Evolutionary conservation across 2,797 vertebrate genomes (phyloP).

Genomic region (Jordanella pulchra): DNA sequence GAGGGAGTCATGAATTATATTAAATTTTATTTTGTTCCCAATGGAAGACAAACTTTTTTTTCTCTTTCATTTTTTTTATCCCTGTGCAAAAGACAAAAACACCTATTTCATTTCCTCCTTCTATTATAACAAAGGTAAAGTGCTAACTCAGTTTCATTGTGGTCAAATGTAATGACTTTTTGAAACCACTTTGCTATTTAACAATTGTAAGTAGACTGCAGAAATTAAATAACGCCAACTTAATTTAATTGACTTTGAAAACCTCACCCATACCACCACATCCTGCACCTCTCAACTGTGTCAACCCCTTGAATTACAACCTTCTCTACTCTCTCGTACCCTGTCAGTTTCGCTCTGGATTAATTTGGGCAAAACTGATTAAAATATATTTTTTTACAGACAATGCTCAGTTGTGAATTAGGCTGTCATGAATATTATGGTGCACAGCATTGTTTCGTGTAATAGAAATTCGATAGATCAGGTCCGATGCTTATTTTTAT

Average conservation of each 20-base stretch:
- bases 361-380: conserved; percentile 16
- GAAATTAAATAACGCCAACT: conserved; percentile 63
- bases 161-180: conserved; percentile 70
- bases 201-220: conserved; percentile 57
- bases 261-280: conserved; percentile 29
- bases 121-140: conserved; percentile 57
- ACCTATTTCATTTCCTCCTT: conserved; percentile 48
- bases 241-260: conserved; percentile 70
- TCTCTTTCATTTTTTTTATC: conserved; percentile 56
- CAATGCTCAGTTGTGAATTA: conserved; percentile 1
- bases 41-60: conserved; percentile 29
- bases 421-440: neutral
- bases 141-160: conserved; percentile 55
- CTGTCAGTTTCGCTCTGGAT: conserved; percentile 4
- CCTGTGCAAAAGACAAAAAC: conserved; percentile 50
- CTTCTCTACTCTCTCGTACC: neutral
- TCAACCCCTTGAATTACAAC: conserved; percentile 27
- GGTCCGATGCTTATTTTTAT: neutral
- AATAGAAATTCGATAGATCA: neutral
- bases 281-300: conserved; percentile 44
- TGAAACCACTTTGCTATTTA: conserved; percentile 48
- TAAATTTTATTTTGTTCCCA: conserved; percentile 71
- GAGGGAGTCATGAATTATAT: conserved; percentile 78
- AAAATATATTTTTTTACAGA: conserved; percentile 15
- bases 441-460: neutral